phyloP scores from a whole-genome alignment of 2,113 vertebrate species.

The Semnopithecus entellus region DNA sequence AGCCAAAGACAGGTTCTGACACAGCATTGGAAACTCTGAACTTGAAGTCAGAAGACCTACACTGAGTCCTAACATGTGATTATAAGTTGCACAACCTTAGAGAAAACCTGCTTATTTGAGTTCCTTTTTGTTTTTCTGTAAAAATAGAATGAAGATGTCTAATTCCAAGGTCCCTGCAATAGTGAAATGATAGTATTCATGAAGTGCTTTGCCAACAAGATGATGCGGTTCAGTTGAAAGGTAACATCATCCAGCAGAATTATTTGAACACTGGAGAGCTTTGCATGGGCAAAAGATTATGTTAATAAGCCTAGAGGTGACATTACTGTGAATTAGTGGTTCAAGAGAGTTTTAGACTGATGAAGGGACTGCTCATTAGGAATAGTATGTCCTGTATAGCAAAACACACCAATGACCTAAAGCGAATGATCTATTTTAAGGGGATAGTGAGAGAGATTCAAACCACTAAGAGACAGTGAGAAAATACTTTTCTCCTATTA shows the following conservation, averaged over 20 bases:
- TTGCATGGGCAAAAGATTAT: background rate
- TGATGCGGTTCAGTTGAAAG: background rate
- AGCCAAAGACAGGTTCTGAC: background rate
- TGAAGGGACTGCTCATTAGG: background rate
- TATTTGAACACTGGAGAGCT: background rate
- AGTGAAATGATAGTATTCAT: background rate
- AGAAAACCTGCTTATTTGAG: background rate
- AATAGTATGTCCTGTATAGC: background rate
- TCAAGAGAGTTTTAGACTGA: background rate
- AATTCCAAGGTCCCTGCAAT: background rate
- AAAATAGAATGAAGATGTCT: background rate
- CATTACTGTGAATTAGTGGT: background rate
- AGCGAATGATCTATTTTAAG: background rate
- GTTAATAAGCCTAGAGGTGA: background rate
- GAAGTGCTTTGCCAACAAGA: background rate
- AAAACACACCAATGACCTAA: background rate
- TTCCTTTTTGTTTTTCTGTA: slow-evolving; percentile 2
- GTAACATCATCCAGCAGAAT: background rate
- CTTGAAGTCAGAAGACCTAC: background rate
- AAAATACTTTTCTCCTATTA: background rate
- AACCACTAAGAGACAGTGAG: background rate
- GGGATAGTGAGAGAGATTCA: background rate
- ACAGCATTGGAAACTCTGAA: background rate
- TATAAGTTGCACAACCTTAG: background rate
- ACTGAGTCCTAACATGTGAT: background rate